Evolutionary conservation across 2,888 invertebrate species (phyloP), one percentile per base, ranked within the genome.

Genomic region (Andricus curvator): DNA sequence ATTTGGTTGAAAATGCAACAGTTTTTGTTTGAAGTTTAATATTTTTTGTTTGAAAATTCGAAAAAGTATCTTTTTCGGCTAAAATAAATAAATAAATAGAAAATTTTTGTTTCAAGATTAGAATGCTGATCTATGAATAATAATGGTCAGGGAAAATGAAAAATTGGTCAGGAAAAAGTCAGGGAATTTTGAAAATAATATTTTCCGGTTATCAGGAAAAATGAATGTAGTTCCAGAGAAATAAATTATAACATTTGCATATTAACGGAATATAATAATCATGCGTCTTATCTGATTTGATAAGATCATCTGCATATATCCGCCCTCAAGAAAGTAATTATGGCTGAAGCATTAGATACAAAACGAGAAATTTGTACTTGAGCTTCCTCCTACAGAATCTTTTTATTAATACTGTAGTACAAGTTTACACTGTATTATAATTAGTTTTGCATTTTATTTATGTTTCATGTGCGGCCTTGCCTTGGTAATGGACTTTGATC

Each of bases 391-490:
- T 84, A 81, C 82, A 48, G 15, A 48, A 48, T 44, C 13, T 41
- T 48, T 48, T 41, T 13, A 13, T 13, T 4, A 0, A 17, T 48
- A 48, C 17, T 48, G 33, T 81, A 82, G 81, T 82, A 83, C 78
- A 79, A 81, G 78, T 84, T 70, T 33, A 76, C 84, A 79, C 79
- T 51, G 78, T 81, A 25, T 22, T 83, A 80, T 82, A 80, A 80
- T 80, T 81, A 81, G 80, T 78, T 85, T 85, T 86, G 83, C 84
- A 85, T 85, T 87, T 85, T 85, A 86, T 89, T 85, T 74, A 4
- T 90, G 90, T 91, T 91, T 87, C 90, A 91, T 87, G 87, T 80
- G 76, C 81, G 83, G 86, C 82, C 83, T 79, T 80, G 86, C 82
- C 83, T 79, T 80, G 80, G 82, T 83, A 82, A 78, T 81, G 68